Conservation (phyloP, 2,888 invertebrate genomes). For the Apotomis capreana region DNA sequence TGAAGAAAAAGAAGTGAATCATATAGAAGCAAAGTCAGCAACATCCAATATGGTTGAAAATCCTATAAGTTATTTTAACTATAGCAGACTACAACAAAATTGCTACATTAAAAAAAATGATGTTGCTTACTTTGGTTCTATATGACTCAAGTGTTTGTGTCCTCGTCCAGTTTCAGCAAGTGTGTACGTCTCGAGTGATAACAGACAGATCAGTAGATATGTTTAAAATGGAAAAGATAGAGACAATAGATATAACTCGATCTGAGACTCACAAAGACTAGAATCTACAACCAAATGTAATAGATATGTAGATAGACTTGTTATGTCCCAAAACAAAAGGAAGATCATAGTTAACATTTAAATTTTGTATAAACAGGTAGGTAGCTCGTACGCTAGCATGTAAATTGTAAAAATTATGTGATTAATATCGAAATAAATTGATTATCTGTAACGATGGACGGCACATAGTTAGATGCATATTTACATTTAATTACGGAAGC, state of each 20-base stretch:
- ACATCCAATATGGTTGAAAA: too few relatives aligned
- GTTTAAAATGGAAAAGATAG: slow-evolving; percentile 4
- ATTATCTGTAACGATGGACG: not conserved
- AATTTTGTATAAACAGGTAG: slow-evolving; percentile 28
- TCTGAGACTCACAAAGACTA: slow-evolving; percentile 31
- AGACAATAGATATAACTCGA: slow-evolving; percentile 16
- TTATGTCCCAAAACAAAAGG: slow-evolving; percentile 32
- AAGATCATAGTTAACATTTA: slow-evolving; percentile 13
- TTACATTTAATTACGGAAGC: slow-evolving; percentile 14
- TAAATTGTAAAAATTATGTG: slow-evolving; percentile 23
- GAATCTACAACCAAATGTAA: slow-evolving; percentile 18
- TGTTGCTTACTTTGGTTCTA: too few relatives aligned
- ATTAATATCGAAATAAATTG: slow-evolving; percentile 15
- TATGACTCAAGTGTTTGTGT: too few relatives aligned
- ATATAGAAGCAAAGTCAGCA: too few relatives aligned
- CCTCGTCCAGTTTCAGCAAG: too few relatives aligned
- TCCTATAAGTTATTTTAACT: too few relatives aligned
- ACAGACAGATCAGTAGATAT: not conserved
- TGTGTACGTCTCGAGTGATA: too few relatives aligned
- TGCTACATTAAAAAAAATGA: too few relatives aligned
- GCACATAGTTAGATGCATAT: slow-evolving; percentile 21
- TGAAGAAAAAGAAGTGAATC: too few relatives aligned
- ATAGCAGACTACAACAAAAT: too few relatives aligned
- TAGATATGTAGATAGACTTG: slow-evolving; percentile 30
- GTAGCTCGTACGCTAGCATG: slow-evolving; percentile 9